phyloP scores from a whole-genome alignment of 2,113 vertebrate genomes.

The Thymallus thymallus region DNA sequence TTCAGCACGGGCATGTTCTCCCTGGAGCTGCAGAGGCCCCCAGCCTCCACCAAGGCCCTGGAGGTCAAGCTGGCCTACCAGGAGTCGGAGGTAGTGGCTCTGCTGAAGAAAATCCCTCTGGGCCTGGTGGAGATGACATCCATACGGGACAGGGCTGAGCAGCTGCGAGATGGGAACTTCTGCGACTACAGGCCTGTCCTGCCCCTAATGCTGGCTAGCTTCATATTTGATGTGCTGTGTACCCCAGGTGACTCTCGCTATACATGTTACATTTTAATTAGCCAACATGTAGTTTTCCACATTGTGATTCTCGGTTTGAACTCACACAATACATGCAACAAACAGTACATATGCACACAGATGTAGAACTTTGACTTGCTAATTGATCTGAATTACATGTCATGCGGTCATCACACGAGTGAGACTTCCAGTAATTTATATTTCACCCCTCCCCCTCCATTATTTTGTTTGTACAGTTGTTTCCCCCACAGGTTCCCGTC shows the following conservation, averaged over 20 bases:
- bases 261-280: background rate
- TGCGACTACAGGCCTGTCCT: constrained; percentile 96
- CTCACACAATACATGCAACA: no score
- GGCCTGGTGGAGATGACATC: constrained; percentile 92
- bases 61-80: constrained; percentile 98
- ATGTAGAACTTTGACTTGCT: no score
- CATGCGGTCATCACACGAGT: background rate
- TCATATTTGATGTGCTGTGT: constrained; percentile 97
- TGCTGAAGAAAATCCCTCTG: constrained; percentile 96
- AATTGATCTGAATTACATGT: background rate
- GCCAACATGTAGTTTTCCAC: no score
- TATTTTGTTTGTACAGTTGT: constrained; percentile 80
- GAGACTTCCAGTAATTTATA: background rate
- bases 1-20: constrained; percentile 98
- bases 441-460: constrained; percentile 8
- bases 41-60: constrained; percentile 96
- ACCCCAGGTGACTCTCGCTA: constrained; percentile 81
- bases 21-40: constrained; percentile 94
- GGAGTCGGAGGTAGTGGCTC: constrained; percentile 91
- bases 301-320: no score
- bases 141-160: constrained; percentile 91
- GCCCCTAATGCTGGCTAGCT: constrained; percentile 96
- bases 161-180: constrained; percentile 91
- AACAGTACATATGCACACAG: background rate
- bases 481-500: constrained; percentile 93